Conservation (phyloP, 2,888 invertebrate genomes). For the Andrena haemorrhoa region DNA sequence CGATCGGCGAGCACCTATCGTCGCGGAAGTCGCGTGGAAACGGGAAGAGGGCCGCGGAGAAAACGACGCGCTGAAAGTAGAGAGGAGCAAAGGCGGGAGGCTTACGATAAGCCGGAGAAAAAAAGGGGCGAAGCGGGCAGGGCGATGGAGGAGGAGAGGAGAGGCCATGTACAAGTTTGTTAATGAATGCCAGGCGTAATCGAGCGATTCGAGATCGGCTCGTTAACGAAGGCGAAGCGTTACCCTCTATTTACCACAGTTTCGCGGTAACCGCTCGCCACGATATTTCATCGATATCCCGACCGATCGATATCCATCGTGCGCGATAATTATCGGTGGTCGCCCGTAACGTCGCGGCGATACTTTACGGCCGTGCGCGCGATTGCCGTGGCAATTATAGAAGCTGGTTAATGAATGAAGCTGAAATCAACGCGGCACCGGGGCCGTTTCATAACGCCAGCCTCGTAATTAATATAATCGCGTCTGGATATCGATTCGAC, state of each 20-base stretch:
- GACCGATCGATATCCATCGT: constrained; percentile 71
- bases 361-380: constrained; percentile 61
- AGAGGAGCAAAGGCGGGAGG: not conserved
- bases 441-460: constrained; percentile 64
- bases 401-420: constrained; percentile 72
- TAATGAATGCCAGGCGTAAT: constrained; percentile 65
- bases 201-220: constrained; percentile 65
- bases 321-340: constrained; percentile 69
- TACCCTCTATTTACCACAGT: constrained; percentile 73
- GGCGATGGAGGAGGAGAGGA: not conserved
- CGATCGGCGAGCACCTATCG: not conserved
- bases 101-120: no score
- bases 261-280: constrained; percentile 58
- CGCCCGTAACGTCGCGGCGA: constrained; percentile 62
- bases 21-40: constrained; percentile 29
- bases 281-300: constrained; percentile 71
- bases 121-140: not conserved
- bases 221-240: constrained; percentile 67
- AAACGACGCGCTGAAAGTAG: no score
- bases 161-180: constrained; percentile 40
- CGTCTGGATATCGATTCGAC: constrained; percentile 53
- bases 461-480: constrained; percentile 70
- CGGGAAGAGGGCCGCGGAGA: not conserved
- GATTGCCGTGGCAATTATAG: constrained; percentile 70
- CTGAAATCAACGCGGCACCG: constrained; percentile 62